Base-by-base conservation (phyloP, 2,888 invertebrate species). In the Heteromyza rotundicornis region DNA sequence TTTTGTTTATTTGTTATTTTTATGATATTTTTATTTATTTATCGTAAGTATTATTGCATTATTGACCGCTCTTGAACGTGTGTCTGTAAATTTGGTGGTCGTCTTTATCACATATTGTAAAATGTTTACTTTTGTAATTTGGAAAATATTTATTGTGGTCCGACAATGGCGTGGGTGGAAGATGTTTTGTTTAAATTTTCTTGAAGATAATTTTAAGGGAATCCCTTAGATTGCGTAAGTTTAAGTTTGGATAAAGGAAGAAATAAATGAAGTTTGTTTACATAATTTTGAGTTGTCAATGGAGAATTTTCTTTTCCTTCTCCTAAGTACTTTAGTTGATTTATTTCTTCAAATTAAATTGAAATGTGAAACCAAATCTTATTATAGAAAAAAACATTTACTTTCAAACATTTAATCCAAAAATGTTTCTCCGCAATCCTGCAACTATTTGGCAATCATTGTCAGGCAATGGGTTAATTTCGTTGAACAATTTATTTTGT, bases 21-120 rank as follows among this genome's bases (percentile, higher is more conserved):
- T 66, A 66, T 66, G 58, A 49, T 56, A 57, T 60, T 58, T 62
- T 66, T 66, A 66, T 66, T 66, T 64, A 64, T 64, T 66, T 60
- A 66, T 64, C 64, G 52, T 52, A 58, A 66, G 63, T 60, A 64
- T 66, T 62, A 66, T 66, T 62, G 60, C 60, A 59, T 64, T 62
- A 64, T 66, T 66, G 64, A 62, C 66, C 64, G 52, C 32, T 40
- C 36, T 22, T 2, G 19, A 5, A 47, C 19, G 47, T 47, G 47
- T 47, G 5, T 27, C 27, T n/a, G n/a, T n/a, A n/a, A n/a, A 10
- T 5, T 47, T 5, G 17, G 47, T 7, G 17, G 47, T 47, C 19
- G 47, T 40, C 40, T n/a, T 40, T 40, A n/a, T 40, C 10, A n/a
- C 40, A 40, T 27, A 27, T 27, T 7, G 14, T 40, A 40, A 40